These are phyloP conservation scores for Elegia similella DNA, from an alignment of 2,888 invertebrate species.

Conservation along the genomic window DNA sequence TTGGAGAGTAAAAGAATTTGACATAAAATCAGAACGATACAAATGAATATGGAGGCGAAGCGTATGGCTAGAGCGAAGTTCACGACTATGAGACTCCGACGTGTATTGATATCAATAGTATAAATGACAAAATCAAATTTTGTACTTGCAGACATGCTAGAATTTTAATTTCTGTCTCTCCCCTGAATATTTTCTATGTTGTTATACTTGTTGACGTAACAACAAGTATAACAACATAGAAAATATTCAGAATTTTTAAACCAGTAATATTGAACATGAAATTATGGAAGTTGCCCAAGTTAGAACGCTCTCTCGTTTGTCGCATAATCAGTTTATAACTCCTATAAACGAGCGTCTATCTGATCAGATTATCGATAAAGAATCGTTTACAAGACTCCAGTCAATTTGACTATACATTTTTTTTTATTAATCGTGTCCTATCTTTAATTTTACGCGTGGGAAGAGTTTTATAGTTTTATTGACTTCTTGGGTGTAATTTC, in stretches of 20 bases:
- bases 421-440: not conserved
- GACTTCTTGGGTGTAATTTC: slow-evolving; percentile 1
- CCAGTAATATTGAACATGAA: not conserved
- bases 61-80: too few relatives aligned
- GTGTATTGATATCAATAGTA: too few relatives aligned
- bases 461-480: slow-evolving; percentile 12
- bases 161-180: too few relatives aligned
- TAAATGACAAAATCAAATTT: too few relatives aligned
- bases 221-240: too few relatives aligned
- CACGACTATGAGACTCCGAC: too few relatives aligned
- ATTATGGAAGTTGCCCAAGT: not conserved
- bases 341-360: not conserved
- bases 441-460: slow-evolving; percentile 5
- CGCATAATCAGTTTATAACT: slow-evolving; percentile 2
- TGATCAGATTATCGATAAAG: not conserved
- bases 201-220: too few relatives aligned
- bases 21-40: too few relatives aligned
- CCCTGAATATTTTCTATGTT: too few relatives aligned
- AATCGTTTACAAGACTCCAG: not conserved
- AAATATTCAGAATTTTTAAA: not conserved
- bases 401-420: slow-evolving; percentile 1
- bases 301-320: not conserved
- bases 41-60: too few relatives aligned
- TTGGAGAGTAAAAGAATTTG: too few relatives aligned
- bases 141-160: too few relatives aligned